A percentile compares a stretch with the other conserved stretches of the same genome.
Evolutionary conservation across 2,113 vertebrate species (phyloP).

Genomic region (Leuciscus idus): DNA sequence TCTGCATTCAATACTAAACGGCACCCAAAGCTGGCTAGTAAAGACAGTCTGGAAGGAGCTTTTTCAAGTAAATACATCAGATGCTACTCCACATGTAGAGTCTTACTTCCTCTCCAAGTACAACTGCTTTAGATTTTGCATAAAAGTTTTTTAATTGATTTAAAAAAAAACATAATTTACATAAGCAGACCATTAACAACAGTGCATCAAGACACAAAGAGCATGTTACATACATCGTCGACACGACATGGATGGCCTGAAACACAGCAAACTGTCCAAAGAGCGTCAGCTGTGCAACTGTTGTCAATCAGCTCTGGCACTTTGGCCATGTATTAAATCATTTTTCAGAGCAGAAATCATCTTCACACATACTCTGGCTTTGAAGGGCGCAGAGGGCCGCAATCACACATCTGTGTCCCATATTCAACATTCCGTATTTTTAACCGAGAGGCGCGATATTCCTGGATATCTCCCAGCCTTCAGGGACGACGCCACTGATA

Average conservation of each 20-base stretch:
- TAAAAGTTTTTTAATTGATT: constrained; percentile 62
- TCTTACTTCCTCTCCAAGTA: constrained; percentile 4
- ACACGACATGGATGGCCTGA: constrained; percentile 38
- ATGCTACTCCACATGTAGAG: constrained; percentile 52
- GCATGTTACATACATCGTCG: constrained; percentile 42
- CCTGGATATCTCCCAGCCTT: constrained; percentile 36
- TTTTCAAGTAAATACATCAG: constrained; percentile 78
- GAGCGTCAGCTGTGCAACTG: constrained; percentile 27
- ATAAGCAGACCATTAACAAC: constrained; percentile 37
- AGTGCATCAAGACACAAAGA: constrained; percentile 47
- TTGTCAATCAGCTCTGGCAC: constrained; percentile 30
- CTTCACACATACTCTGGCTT: constrained; percentile 1
- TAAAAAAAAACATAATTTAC: constrained; percentile 49
- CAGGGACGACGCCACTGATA: constrained; percentile 39
- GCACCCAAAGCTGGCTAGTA: background rate
- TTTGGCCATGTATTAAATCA: constrained; percentile 1
- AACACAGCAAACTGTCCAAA: constrained; percentile 27
- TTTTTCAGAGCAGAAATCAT: constrained; percentile 36
- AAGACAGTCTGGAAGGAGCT: constrained; percentile 65
- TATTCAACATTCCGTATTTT: constrained; percentile 41
- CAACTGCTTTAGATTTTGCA: constrained; percentile 12
- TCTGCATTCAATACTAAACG: background rate
- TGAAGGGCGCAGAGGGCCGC: constrained; percentile 24
- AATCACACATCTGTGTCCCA: constrained; percentile 42
- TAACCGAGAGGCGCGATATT: constrained; percentile 35